Conservation (phyloP, 2,888 invertebrate genomes). For the Papilio demoleus region DNA sequence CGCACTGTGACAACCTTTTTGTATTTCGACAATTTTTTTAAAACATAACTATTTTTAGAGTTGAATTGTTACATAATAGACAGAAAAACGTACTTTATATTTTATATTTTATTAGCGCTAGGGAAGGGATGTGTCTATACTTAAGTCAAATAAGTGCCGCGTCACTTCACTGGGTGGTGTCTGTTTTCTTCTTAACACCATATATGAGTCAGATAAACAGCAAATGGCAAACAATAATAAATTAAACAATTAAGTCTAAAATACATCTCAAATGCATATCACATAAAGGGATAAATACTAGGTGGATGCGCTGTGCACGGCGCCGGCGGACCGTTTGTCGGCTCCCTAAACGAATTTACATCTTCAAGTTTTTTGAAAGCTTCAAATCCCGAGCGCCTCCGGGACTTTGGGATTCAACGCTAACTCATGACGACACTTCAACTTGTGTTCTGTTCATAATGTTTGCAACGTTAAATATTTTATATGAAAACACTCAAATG, state of each 20-base stretch:
- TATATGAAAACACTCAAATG: background rate
- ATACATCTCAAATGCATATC: conserved; percentile 61
- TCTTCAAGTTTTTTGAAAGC: conserved; percentile 37
- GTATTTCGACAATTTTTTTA: too few relatives aligned
- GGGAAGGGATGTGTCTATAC: too few relatives aligned
- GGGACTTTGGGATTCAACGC: conserved; percentile 32
- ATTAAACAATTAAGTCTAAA: conserved; percentile 26
- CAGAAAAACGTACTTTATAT: too few relatives aligned
- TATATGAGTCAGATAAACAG: too few relatives aligned
- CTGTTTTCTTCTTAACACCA: too few relatives aligned
- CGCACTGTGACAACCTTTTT: too few relatives aligned
- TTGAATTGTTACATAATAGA: too few relatives aligned
- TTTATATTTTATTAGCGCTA: too few relatives aligned
- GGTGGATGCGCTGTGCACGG: conserved; percentile 48
- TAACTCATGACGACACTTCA: conserved; percentile 14
- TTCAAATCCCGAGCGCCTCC: conserved; percentile 33
- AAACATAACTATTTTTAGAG: too few relatives aligned
- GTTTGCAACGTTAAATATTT: conserved; percentile 7
- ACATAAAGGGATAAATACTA: conserved; percentile 64
- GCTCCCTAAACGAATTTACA: conserved; percentile 53
- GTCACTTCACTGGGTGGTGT: too few relatives aligned
- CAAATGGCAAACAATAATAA: conserved; percentile 10
- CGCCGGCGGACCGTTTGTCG: conserved; percentile 54
- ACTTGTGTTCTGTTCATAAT: background rate
- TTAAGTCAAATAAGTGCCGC: too few relatives aligned